Conservation (phyloP, 1,140 invertebrate genomes). For the Cydia amplana region DNA sequence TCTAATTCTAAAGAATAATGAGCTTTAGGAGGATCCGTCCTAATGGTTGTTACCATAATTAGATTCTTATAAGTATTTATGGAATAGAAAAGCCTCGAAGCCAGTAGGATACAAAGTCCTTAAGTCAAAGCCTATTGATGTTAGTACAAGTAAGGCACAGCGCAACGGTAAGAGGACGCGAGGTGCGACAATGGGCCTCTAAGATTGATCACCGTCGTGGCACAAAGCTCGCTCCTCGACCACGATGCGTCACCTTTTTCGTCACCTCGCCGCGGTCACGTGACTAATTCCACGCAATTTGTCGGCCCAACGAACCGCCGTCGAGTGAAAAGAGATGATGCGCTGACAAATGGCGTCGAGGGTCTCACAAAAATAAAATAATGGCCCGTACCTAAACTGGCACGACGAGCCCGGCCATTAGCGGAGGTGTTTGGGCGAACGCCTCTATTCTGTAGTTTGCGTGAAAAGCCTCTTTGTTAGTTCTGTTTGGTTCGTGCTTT, state of each 20-base stretch:
- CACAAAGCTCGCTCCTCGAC: constrained; percentile 81
- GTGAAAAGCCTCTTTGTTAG: constrained; percentile 76
- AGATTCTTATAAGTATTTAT: constrained; percentile 28
- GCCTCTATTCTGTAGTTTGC: constrained; percentile 74
- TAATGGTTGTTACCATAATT: constrained; percentile 26
- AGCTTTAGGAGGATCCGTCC: constrained; percentile 1
- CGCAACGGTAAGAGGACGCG: constrained; percentile 42
- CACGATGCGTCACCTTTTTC: constrained; percentile 74
- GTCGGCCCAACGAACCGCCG: constrained; percentile 69
- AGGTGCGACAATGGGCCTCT: constrained; percentile 64
- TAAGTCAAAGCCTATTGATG: constrained; percentile 74
- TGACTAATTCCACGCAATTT: constrained; percentile 77
- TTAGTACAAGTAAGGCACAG: constrained; percentile 80
- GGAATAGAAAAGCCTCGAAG: constrained; percentile 8
- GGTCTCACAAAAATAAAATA: constrained; percentile 78
- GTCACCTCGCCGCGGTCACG: constrained; percentile 73
- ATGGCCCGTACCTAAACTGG: constrained; percentile 73
- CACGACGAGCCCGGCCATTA: constrained; percentile 71
- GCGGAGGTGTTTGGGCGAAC: constrained; percentile 76
- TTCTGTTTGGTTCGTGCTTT: constrained; percentile 73
- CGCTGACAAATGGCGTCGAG: constrained; percentile 75
- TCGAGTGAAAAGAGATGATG: constrained; percentile 75
- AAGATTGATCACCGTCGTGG: constrained; percentile 79
- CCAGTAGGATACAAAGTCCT: constrained; percentile 43
- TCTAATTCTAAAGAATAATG: constrained; percentile 3